Percentiles rank a stretch among this genome's conserved stretches.
phyloP scores from a whole-genome alignment of 2,113 vertebrate genomes.

The Malurus cyaneus region DNA sequence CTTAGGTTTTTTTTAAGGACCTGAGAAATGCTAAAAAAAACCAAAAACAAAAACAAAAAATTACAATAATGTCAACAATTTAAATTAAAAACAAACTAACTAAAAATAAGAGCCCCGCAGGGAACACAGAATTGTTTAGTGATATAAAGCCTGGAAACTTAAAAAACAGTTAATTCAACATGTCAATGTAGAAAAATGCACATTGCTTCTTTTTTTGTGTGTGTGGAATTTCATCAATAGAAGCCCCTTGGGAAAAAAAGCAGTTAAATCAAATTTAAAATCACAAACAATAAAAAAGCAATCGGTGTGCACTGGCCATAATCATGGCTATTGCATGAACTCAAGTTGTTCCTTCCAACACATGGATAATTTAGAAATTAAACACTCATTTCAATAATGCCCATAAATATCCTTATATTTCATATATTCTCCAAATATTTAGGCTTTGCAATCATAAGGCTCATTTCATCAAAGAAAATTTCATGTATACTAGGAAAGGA shows the following conservation, averaged over 20 bases:
- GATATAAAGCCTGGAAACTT: neutral
- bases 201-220: neutral
- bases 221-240: neutral
- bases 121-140: neutral
- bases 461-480: neutral
- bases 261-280: neutral
- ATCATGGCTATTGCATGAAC: neutral
- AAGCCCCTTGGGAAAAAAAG: neutral
- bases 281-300: neutral
- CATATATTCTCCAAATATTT: neutral
- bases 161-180: neutral
- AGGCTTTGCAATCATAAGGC: neutral
- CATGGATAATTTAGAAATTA: neutral
- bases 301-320: neutral
- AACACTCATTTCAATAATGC: neutral
- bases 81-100: neutral
- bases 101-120: neutral
- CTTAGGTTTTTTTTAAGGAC: neutral
- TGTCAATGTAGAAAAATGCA: neutral
- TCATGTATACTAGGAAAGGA: neutral
- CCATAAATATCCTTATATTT: neutral
- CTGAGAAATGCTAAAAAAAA: neutral
- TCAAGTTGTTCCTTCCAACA: neutral
- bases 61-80: neutral
- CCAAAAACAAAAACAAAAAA: neutral